Evolutionary conservation across 2,113 vertebrate species (phyloP), one percentile per base, ranked within the genome.

Genomic region (Amphiprion percula): DNA sequence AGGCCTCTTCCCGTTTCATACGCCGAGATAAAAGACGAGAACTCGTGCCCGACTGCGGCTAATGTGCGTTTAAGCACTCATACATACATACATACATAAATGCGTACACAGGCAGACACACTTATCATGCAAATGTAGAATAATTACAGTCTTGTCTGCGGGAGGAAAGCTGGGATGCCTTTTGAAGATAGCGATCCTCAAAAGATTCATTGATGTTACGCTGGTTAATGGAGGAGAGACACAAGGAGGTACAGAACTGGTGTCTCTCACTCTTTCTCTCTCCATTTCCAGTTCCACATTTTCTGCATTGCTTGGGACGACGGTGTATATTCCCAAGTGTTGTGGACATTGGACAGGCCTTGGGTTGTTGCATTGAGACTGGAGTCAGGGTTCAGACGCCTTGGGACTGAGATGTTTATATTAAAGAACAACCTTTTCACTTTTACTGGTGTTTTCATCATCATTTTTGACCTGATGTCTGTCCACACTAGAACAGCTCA

Each of bases 81-180:
- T 88, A 90, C 85, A 87, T 89, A 82, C 87, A 88, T 37, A 37
- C 33, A 37, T 90, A 88, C 82, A 90, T 86, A 88, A 90, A 90
- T 50, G 83, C 79, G 72, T 77, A 89, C 88, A 91, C 69, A 82
- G 74, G 86, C 77, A 89, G 84, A 85, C 86, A 59, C 82, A 88
- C 92, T 91, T 90, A 91, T 92, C 83, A 92, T 91, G 92, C 87
- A 92, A 92, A 92, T 91, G 86, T 84, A 64, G 78, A 91, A 90
- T 93, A 92, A 92, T 92, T 92, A 90, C 76, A 65, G 87, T 71
- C 87, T 87, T 84, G 91, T 91, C 88, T 91, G 87, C 60, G 54
- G 58, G 74, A 80, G 66, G 68, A 77, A 87, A 69, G 82, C 79
- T 39, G 73, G 68, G 69, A 70, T 83, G 83, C 56, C 86, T 87